A percentile compares a stretch with the other conserved stretches of the same genome.
These are phyloP conservation scores for Tylochromis polylepis DNA, from an alignment of 2,113 vertebrate genomes.

Conservation along the genomic window DNA sequence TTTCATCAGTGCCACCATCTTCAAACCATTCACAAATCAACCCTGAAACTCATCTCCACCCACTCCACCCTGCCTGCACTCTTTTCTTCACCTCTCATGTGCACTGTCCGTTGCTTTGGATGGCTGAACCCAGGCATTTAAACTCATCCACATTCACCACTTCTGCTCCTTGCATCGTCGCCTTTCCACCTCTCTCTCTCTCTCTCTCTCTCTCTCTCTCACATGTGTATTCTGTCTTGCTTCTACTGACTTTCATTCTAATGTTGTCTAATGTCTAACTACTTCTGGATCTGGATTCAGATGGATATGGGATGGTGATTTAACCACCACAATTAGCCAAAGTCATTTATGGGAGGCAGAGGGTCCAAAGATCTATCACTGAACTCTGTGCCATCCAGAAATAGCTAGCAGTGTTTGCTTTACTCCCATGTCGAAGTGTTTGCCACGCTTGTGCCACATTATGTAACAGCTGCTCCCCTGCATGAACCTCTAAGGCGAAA, in stretches of 20 bases:
- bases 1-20: not conserved
- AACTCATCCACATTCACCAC: not conserved
- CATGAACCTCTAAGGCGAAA: constrained; percentile 4
- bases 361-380: not conserved
- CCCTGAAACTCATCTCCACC: not conserved
- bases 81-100: not conserved
- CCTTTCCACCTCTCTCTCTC: not conserved
- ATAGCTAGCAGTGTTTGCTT: not conserved
- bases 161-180: not conserved
- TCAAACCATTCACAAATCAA: not conserved
- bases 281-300: not conserved
- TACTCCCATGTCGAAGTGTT: constrained; percentile 13
- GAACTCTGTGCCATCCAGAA: not conserved
- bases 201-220: not conserved
- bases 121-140: not conserved
- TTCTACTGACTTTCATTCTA: accelerated
- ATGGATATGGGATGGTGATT: not conserved
- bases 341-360: not conserved
- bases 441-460: not conserved
- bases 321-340: not conserved
- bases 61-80: not conserved
- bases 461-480: not conserved
- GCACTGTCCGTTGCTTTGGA: not conserved
- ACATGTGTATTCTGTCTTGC: not conserved
- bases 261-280: not conserved